Evolutionary conservation across 2,888 invertebrate genomes (phyloP).

Genomic region (Strigamia transsilvanica): DNA sequence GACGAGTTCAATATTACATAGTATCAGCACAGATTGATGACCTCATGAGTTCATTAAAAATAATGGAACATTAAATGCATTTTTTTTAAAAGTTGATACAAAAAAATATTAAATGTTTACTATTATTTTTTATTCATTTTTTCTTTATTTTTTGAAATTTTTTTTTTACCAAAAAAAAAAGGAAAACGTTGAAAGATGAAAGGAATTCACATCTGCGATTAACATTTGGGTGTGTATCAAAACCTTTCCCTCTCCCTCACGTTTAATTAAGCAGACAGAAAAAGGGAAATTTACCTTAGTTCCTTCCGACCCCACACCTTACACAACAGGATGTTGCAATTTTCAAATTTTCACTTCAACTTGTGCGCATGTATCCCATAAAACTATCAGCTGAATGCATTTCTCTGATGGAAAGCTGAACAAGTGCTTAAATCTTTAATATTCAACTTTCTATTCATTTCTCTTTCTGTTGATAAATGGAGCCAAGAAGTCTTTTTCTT

Average conservation of each 20-base stretch:
- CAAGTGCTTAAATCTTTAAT: background rate
- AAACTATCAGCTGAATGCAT: background rate
- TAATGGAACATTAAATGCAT: constrained; percentile 2
- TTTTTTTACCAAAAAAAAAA: background rate
- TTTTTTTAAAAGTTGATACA: background rate
- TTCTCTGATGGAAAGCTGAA: background rate
- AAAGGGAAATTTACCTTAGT: constrained; percentile 36
- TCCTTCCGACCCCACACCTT: constrained; percentile 6
- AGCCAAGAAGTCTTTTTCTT: background rate
- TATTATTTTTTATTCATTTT: background rate
- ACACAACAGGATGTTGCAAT: background rate
- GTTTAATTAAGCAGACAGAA: constrained; percentile 28
- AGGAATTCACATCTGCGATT: background rate
- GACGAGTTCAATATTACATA: constrained; percentile 1
- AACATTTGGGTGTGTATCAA: constrained; percentile 22
- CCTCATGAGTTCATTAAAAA: constrained; percentile 24
- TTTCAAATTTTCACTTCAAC: background rate
- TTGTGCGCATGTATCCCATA: background rate
- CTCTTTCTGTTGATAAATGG: background rate
- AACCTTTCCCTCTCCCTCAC: background rate
- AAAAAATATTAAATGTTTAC: background rate
- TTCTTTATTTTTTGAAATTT: background rate
- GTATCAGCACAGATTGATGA: constrained; percentile 26
- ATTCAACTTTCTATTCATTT: background rate
- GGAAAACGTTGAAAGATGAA: background rate